Conservation (phyloP, 2,888 invertebrate genomes). For the Drosophila prolongata region DNA sequence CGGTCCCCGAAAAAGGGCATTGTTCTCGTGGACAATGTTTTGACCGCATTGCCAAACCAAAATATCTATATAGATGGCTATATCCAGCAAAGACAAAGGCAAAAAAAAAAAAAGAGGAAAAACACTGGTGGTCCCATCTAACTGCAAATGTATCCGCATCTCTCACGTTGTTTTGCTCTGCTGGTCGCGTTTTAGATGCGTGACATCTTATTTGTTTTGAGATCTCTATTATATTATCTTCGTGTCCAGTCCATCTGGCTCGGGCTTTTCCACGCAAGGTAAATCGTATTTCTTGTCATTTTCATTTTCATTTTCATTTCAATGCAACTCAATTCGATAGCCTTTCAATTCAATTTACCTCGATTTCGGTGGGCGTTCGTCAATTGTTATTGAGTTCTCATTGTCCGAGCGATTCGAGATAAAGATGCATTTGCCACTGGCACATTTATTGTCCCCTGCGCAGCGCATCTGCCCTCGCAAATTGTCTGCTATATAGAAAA, state of each 20-base stretch:
- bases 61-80: slow-evolving; percentile 39
- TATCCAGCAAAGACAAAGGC: slow-evolving; percentile 35
- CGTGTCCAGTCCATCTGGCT: background rate
- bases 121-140: slow-evolving; percentile 28
- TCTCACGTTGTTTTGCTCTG: slow-evolving; percentile 37
- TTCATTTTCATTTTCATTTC: slow-evolving; percentile 10
- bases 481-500: slow-evolving; percentile 51
- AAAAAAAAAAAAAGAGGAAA: slow-evolving; percentile 36
- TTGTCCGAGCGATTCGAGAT: slow-evolving; percentile 63
- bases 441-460: slow-evolving; percentile 23
- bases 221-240: slow-evolving; percentile 62
- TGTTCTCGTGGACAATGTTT: slow-evolving; percentile 78
- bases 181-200: slow-evolving; percentile 71
- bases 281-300: slow-evolving; percentile 29
- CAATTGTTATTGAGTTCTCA: slow-evolving; percentile 67
- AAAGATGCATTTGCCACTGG: slow-evolving; percentile 35
- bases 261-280: slow-evolving; percentile 27
- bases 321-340: slow-evolving; percentile 29
- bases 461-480: slow-evolving; percentile 61
- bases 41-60: slow-evolving; percentile 83
- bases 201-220: slow-evolving; percentile 63
- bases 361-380: slow-evolving; percentile 58
- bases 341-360: slow-evolving; percentile 40
- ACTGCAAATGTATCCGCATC: slow-evolving; percentile 23
- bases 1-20: slow-evolving; percentile 67